Base-by-base conservation (phyloP, 1,140 invertebrate genomes). In the Glossosoma conforme region DNA sequence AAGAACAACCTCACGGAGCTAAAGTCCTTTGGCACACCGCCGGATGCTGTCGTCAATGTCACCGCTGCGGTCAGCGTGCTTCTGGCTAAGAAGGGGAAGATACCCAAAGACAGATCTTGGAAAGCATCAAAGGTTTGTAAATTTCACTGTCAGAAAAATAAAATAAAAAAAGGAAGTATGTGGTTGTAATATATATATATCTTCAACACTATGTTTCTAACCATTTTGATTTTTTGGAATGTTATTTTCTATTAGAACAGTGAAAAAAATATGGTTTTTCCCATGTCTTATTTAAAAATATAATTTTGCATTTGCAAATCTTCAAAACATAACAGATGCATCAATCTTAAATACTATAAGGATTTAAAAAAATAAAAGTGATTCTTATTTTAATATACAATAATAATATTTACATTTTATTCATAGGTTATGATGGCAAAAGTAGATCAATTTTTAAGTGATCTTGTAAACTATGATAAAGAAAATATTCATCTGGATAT, bases 1-100 rank as follows among this genome's bases (percentile, higher is more conserved):
- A 97, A 97, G 73, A 85, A 82, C 54, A 97, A 96, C 70, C 71
- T 97, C 36, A 96, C 93, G 1, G 94, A 98, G 68, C 70, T 97
- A 60, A 97, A 97, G 67, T 92, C 93, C 3, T 96, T 97, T 68
- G 91, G 89, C 2, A 79, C 83, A 3, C 87, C 87, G 9, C 86
- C 87, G 2, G 78, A 82, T 19, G 88, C 88, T 52, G 92, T 96
- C 1, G 81, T 89, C 1, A 89, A 84, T 62, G 92, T 97, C 0
- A 83, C 82, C 5, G 84, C 88, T 10, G 93, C 93, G 18, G 93
- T 96, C 1, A 79, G 93, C 57, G 87, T 94, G 20, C 72, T 97
- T 3, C 83, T 96, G 54, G 79, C 90, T 1, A 83, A 82, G 18
- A 87, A 85, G 62, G 91, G 90, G 3, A 92, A 92, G 73, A 81